Conservation (phyloP, 2,888 invertebrate species). For the Diploptera punctata region DNA sequence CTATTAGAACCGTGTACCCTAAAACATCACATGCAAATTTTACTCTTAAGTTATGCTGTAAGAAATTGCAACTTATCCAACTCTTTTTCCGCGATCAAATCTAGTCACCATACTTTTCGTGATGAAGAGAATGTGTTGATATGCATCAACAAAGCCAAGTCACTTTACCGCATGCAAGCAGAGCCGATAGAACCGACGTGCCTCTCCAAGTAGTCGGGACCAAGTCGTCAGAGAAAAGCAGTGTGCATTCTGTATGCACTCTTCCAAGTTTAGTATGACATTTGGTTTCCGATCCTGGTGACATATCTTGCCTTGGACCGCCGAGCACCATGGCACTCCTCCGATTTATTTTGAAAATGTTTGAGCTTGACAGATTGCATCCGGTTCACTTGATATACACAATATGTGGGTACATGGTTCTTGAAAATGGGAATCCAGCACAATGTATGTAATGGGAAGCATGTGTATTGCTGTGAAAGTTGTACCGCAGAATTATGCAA, state of each 20-base stretch:
- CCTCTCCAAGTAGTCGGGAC: not conserved
- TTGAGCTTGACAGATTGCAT: not conserved
- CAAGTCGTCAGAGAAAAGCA: not conserved
- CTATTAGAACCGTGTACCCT: constrained; percentile 8
- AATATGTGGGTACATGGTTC: not conserved
- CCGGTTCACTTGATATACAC: not conserved
- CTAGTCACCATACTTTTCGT: too few species aligned
- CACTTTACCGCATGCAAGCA: not conserved
- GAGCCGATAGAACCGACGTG: not conserved
- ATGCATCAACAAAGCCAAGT: too few species aligned
- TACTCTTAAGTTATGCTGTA: too few species aligned
- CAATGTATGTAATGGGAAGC: constrained; percentile 4
- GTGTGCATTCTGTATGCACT: not conserved
- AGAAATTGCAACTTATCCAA: too few species aligned
- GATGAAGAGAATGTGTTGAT: too few species aligned
- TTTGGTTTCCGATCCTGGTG: too few species aligned
- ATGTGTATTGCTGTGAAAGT: not conserved
- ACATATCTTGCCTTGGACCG: too few species aligned
- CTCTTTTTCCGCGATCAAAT: too few species aligned
- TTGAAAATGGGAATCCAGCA: not conserved
- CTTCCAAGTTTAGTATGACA: not conserved
- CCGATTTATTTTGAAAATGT: not conserved
- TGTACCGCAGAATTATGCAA: not conserved
- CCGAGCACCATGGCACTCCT: too few species aligned
- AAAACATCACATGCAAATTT: not conserved